phyloP scores from a whole-genome alignment of 2,888 invertebrate genomes.

The Microdon myrmicae region DNA sequence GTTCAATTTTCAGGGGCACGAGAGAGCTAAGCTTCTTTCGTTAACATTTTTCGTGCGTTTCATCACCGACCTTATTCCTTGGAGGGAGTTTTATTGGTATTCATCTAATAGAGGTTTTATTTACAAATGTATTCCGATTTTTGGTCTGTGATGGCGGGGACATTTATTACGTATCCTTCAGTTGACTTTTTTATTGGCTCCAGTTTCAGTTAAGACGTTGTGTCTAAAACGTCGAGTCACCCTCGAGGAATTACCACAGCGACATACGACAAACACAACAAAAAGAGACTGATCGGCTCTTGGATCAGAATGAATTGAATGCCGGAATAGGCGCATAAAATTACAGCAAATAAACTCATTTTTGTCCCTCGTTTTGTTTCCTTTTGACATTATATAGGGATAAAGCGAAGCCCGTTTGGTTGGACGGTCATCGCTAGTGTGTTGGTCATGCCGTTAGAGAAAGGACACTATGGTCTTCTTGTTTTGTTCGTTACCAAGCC shows the following conservation, averaged over 20 bases:
- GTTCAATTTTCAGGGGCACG: constrained; percentile 33
- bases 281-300: constrained; percentile 20
- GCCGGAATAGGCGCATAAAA: constrained; percentile 41
- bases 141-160: constrained; percentile 41
- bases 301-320: constrained; percentile 16
- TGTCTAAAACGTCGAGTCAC: constrained; percentile 11
- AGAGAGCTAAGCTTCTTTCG: too few species aligned
- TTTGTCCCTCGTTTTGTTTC: constrained; percentile 8
- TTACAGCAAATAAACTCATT: constrained; percentile 41
- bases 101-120: constrained; percentile 51
- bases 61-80: neutral
- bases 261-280: constrained; percentile 6
- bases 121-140: constrained; percentile 47
- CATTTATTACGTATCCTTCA: constrained; percentile 39
- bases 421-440: constrained; percentile 38
- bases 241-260: constrained; percentile 1
- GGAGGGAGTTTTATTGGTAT: constrained; percentile 39
- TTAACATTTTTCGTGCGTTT: neutral
- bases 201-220: too few species aligned
- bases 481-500: constrained; percentile 23
- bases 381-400: neutral
- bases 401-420: constrained; percentile 29
- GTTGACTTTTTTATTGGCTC: neutral
- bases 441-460: constrained; percentile 6
- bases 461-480: constrained; percentile 28